A percentile compares a stretch with the other conserved stretches of the same genome.
These are phyloP conservation scores for Colaptes auratus DNA, from an alignment of 2,113 vertebrate genomes.

Conservation along the genomic window DNA sequence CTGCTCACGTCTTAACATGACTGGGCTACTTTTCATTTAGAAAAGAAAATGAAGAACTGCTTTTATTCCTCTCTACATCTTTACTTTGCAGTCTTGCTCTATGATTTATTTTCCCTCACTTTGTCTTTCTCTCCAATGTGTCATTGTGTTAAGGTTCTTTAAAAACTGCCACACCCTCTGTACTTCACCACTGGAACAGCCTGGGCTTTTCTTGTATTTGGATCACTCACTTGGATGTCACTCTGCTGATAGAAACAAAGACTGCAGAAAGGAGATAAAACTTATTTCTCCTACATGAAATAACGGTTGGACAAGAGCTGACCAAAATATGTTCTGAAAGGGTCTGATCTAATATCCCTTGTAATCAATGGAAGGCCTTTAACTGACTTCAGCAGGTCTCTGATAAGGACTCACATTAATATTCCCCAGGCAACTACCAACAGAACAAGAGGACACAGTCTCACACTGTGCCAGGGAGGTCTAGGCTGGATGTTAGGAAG, in stretches of 20 bases:
- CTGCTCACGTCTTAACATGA: slow-evolving; percentile 76
- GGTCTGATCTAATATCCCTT: slow-evolving; percentile 42
- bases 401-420: slow-evolving; percentile 47
- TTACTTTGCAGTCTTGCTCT: slow-evolving; percentile 23
- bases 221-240: slow-evolving; percentile 31
- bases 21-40: slow-evolving; percentile 54
- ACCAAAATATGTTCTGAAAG: slow-evolving; percentile 47
- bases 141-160: slow-evolving; percentile 30
- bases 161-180: slow-evolving; percentile 14
- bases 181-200: slow-evolving; percentile 38
- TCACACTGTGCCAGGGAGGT: too few species aligned
- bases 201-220: slow-evolving; percentile 26
- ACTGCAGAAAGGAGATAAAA: slow-evolving; percentile 63
- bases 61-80: slow-evolving; percentile 12
- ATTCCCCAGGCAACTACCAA: neutral
- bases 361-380: slow-evolving; percentile 48
- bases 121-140: slow-evolving; percentile 17
- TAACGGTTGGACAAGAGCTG: slow-evolving; percentile 50
- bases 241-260: slow-evolving; percentile 48
- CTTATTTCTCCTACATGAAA: slow-evolving; percentile 40
- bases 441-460: too few species aligned
- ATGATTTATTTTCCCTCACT: slow-evolving; percentile 59
- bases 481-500: too few species aligned
- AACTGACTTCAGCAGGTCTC: slow-evolving; percentile 57
- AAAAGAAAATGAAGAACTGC: slow-evolving; percentile 28